These are phyloP conservation scores for Panonychus citri DNA, from an alignment of 1,140 invertebrate genomes.

Conservation along the genomic window DNA sequence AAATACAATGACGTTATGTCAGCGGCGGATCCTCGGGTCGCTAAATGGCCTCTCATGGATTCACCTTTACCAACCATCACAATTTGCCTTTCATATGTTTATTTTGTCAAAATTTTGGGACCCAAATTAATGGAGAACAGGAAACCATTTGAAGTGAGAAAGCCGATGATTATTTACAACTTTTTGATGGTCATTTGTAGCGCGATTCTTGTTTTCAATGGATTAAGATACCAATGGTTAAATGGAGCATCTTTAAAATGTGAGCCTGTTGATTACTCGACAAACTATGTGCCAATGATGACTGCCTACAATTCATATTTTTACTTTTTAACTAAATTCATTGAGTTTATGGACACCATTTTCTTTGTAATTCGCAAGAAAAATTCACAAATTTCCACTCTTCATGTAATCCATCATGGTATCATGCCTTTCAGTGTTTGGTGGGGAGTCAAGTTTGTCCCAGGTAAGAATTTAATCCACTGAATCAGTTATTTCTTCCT, in stretches of 20 bases:
- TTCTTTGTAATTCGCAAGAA: slow-evolving; percentile 34
- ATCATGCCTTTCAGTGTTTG: slow-evolving; percentile 20
- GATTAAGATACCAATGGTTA: not conserved
- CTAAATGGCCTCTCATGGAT: slow-evolving; percentile 67
- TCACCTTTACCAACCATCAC: slow-evolving; percentile 61
- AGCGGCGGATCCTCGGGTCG: slow-evolving; percentile 55
- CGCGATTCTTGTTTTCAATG: slow-evolving; percentile 11
- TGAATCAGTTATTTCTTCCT: too few relatives aligned
- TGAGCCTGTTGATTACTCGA: slow-evolving; percentile 1
- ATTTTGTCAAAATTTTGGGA: slow-evolving; percentile 52
- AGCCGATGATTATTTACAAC: slow-evolving; percentile 55
- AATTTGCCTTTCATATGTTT: slow-evolving; percentile 25
- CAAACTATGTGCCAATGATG: not conserved
- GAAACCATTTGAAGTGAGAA: slow-evolving; percentile 50
- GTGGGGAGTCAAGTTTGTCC: slow-evolving; percentile 5
- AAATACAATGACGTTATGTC: not conserved
- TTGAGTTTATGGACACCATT: slow-evolving; percentile 7
- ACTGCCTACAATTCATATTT: not conserved
- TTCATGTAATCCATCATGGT: slow-evolving; percentile 65
- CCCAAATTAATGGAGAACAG: slow-evolving; percentile 61
- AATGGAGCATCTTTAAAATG: not conserved
- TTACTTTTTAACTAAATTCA: not conserved
- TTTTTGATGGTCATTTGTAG: slow-evolving; percentile 9
- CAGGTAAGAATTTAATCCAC: not conserved
- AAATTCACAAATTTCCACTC: slow-evolving; percentile 55